Evolutionary conservation across 1,140 invertebrate genomes (phyloP), one percentile per base, ranked within the genome.

Genomic region (Drosophila micromelanica): DNA sequence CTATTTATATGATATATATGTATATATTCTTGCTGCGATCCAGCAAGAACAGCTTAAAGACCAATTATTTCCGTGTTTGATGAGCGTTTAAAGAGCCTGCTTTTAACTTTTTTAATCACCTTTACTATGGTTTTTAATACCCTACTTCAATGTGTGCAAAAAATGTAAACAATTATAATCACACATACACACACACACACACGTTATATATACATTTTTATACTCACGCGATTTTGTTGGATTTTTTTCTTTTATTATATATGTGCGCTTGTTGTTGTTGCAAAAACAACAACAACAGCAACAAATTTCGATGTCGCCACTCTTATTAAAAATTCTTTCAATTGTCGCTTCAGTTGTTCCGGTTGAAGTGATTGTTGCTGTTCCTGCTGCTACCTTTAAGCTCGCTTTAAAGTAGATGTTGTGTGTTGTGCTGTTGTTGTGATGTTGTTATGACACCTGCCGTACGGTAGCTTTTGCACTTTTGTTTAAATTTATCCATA

Each of bases 211-310:
- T 17, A 32, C 40, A 35, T 20, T 42, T 60, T 54, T 11, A 15
- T 56, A 73, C 71, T 69, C 48, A 73, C 71, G 42, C 65, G 37
- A 73, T 73, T 56, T 56, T 56, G 4, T 35, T 60, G 32, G 59
- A 45, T 61, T 45, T 65, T 30, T 72, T 65, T 55, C 57, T 7
- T 51, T 42, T 27, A 48, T 27, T 13, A 27, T 48, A 30, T 48
- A 1, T 45, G 46, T 27, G 12, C 46, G 23, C 12, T 54, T 38
- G 32, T 55, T 55, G 56, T 61, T 62, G 56, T 40, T 42, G 42
- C 13, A 42, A 20, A 45, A 17, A 17, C 17, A 20, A 42, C 15
- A 55, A 64, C 37, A 64, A 71, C 52, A 62, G n/a, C 56, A 40
- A 27, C 48, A 57, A 57, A 35, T 56, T 54, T 32, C 37, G 40